A percentile compares a stretch with the other conserved stretches of the same genome.
These are phyloP conservation scores for Helleia helle DNA, from an alignment of 2,888 invertebrate species.

Conservation along the genomic window DNA sequence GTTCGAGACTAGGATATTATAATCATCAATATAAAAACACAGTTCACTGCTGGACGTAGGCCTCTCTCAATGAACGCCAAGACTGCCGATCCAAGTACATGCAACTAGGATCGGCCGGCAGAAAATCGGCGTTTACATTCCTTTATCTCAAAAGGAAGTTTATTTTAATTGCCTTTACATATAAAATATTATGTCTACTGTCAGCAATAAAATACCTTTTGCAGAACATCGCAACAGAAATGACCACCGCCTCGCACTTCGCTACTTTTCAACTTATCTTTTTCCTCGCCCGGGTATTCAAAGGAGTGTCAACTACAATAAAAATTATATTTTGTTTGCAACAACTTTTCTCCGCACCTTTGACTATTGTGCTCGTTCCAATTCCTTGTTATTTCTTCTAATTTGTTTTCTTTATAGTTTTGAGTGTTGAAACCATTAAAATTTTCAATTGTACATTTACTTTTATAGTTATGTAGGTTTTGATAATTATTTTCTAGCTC, in stretches of 20 bases:
- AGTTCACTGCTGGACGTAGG: too few relatives aligned
- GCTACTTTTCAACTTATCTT: conserved; percentile 10
- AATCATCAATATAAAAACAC: too few relatives aligned
- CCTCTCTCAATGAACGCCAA: too few relatives aligned
- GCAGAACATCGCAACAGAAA: conserved; percentile 5
- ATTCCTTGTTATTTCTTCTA: background rate
- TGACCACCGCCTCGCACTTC: conserved; percentile 7
- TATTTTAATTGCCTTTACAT: too few relatives aligned
- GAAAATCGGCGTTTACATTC: too few relatives aligned
- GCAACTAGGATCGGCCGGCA: too few relatives aligned
- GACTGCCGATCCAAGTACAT: too few relatives aligned
- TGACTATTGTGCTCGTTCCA: background rate
- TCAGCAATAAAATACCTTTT: conserved; percentile 9
- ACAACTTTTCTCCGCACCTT: conserved; percentile 6
- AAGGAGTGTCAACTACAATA: conserved; percentile 12
- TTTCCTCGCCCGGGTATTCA: conserved; percentile 9
- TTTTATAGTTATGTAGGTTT: too few relatives aligned
- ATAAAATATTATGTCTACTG: background rate
- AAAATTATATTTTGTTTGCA: conserved; percentile 9
- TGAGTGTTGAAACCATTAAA: background rate
- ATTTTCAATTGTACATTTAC: too few relatives aligned
- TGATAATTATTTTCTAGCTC: too few relatives aligned
- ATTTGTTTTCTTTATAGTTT: background rate
- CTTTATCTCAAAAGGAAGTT: too few relatives aligned
- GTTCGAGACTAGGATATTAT: too few relatives aligned